Conservation (phyloP, 2,888 invertebrate species). For the Drosophila mercatorum region DNA sequence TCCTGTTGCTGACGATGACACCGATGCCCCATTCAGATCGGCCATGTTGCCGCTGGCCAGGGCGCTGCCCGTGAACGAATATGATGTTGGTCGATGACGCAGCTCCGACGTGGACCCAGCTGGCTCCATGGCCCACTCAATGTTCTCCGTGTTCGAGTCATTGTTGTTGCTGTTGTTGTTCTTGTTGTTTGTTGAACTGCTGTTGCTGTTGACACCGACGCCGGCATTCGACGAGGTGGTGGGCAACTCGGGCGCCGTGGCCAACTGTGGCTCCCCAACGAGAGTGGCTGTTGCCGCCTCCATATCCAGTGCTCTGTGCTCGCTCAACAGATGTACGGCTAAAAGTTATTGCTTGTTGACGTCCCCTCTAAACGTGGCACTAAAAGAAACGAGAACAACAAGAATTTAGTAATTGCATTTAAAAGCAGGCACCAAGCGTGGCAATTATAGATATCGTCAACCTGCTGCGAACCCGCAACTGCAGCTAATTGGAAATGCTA, state of each 20-base stretch:
- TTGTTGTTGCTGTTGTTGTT: background rate
- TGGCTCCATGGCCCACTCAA: conserved; percentile 39
- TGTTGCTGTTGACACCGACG: background rate
- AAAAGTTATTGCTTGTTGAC: background rate
- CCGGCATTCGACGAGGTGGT: conserved; percentile 37
- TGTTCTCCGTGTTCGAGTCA: conserved; percentile 39
- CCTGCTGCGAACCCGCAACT: conserved; percentile 27
- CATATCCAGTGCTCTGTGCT: conserved; percentile 38
- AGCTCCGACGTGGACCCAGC: conserved; percentile 42
- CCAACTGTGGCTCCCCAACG: conserved; percentile 42
- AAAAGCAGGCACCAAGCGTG: background rate
- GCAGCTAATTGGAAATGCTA: conserved; percentile 29
- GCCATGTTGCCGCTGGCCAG: conserved; percentile 64
- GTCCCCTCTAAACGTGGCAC: background rate
- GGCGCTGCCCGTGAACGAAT: conserved; percentile 77
- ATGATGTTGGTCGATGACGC: conserved; percentile 63
- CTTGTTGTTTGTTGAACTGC: background rate
- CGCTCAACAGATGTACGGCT: background rate
- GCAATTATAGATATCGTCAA: conserved; percentile 11
- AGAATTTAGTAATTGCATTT: background rate
- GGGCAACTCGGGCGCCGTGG: conserved; percentile 54
- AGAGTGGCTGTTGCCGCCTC: conserved; percentile 54
- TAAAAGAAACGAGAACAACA: background rate
- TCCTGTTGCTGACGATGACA: background rate
- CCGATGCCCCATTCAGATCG: conserved; percentile 51